Percentiles rank a stretch among this genome's conserved stretches.
These are phyloP conservation scores for Melipona quadrifasciata DNA, from an alignment of 1,140 invertebrate genomes.

Conservation along the genomic window DNA sequence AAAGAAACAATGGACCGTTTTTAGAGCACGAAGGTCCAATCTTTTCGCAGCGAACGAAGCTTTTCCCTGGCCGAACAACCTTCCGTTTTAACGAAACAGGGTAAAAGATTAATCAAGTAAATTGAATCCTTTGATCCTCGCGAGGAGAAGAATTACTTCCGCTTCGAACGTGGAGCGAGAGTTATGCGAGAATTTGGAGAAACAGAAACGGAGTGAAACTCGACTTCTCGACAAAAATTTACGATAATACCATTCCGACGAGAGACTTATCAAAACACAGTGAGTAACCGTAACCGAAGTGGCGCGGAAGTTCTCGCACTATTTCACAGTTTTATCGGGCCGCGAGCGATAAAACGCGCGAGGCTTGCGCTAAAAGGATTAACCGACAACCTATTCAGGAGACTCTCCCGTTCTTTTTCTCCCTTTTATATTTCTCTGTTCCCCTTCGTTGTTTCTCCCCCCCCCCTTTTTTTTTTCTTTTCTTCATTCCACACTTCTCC, in stretches of 20 bases:
- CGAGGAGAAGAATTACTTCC: too few relatives aligned
- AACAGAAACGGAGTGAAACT: not conserved
- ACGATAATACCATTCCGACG: not conserved
- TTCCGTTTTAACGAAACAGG: not conserved
- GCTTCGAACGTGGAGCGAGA: too few relatives aligned
- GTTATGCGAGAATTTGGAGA: not conserved
- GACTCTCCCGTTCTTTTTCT: not conserved
- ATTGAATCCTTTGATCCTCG: not conserved
- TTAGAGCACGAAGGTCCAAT: not conserved
- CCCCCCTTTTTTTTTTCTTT: too few relatives aligned
- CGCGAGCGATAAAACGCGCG: constrained; percentile 9
- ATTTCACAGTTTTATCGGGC: constrained; percentile 7
- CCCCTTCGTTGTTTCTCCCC: not conserved
- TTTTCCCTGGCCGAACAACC: not conserved
- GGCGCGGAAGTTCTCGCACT: constrained; percentile 4
- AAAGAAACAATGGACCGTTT: not conserved
- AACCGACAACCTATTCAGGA: not conserved
- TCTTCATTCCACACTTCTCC: too few relatives aligned
- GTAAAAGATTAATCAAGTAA: not conserved
- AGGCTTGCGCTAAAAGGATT: constrained; percentile 26
- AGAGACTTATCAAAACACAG: constrained; percentile 14
- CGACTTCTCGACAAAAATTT: not conserved
- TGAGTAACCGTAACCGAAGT: not conserved
- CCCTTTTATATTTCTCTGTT: not conserved
- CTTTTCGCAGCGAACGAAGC: not conserved